Conservation (phyloP, 30 jellyfish, hydroid and myxozoan genomes). For the Hydra vulgaris region DNA sequence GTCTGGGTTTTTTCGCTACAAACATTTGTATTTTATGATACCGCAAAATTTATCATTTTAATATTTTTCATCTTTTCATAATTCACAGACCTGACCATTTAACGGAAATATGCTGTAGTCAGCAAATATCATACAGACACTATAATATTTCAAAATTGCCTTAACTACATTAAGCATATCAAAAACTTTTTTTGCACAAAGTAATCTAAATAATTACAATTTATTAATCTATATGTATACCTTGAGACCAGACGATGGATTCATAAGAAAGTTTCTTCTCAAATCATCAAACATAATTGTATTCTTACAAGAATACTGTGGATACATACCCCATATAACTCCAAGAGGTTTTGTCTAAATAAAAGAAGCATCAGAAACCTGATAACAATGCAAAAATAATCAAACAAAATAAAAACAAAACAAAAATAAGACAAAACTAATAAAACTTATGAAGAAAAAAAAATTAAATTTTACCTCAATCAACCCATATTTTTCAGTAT, state of each 20-base stretch:
- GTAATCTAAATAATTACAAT: too few species aligned
- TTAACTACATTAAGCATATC: too few species aligned
- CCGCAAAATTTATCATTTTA: too few species aligned
- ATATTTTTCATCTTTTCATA: too few species aligned
- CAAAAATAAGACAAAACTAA: neutral
- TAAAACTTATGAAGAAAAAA: neutral
- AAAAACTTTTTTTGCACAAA: too few species aligned
- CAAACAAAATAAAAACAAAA: neutral
- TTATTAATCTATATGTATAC: too few species aligned
- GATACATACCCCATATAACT: conserved; percentile 92
- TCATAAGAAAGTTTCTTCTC: conserved; percentile 85
- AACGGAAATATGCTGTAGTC: too few species aligned
- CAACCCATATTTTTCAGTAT: conserved; percentile 73
- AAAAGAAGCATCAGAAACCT: conserved; percentile 1
- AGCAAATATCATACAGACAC: too few species aligned
- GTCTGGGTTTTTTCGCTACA: too few species aligned
- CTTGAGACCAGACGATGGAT: conserved; percentile 83
- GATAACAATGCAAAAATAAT: neutral
- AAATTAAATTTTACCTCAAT: conserved; percentile 52
- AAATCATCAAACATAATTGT: conserved; percentile 78
- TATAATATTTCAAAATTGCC: too few species aligned
- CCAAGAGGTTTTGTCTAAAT: conserved; percentile 93
- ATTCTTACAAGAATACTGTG: conserved; percentile 58
- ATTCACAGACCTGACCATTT: too few species aligned
- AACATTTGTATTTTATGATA: too few species aligned